A percentile compares a stretch with the other conserved stretches of the same genome.
These are phyloP conservation scores for Periophthalmus magnuspinnatus DNA, from an alignment of 2,797 vertebrate species.

Conservation along the genomic window DNA sequence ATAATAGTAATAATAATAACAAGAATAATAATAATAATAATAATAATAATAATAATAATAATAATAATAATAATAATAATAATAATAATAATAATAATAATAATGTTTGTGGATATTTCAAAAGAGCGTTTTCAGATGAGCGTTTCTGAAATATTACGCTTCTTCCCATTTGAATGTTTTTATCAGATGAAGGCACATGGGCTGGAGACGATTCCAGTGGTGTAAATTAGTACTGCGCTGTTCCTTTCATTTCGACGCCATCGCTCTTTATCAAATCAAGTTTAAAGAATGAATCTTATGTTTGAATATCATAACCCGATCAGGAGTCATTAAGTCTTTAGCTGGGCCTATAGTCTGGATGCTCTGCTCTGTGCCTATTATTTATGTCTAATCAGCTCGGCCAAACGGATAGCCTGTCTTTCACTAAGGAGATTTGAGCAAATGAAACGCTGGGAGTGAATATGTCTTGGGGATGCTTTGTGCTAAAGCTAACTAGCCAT, in stretches of 20 bases:
- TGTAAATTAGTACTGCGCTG: background rate
- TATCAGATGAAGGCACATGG: background rate
- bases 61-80: too few species aligned
- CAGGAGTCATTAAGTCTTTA: background rate
- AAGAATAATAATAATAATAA: too few species aligned
- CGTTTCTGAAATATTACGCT: too few species aligned
- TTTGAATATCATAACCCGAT: background rate
- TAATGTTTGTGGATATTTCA: too few species aligned
- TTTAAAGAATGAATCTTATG: background rate
- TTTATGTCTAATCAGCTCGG: background rate
- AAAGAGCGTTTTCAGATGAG: too few species aligned
- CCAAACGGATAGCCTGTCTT: background rate
- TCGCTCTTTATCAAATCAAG: too few species aligned
- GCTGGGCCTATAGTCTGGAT: background rate
- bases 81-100: too few species aligned
- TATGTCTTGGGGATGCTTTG: background rate
- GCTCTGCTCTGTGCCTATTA: background rate
- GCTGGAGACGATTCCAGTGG: background rate
- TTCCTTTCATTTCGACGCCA: too few species aligned
- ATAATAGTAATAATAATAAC: too few species aligned
- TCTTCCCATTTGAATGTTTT: too few species aligned
- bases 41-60: too few species aligned
- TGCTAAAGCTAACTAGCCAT: constrained; percentile 17
- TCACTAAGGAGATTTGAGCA: background rate
- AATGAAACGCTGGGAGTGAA: background rate